Base-by-base conservation (phyloP, 2,113 vertebrate genomes). In the Gambusia holbrooki region DNA sequence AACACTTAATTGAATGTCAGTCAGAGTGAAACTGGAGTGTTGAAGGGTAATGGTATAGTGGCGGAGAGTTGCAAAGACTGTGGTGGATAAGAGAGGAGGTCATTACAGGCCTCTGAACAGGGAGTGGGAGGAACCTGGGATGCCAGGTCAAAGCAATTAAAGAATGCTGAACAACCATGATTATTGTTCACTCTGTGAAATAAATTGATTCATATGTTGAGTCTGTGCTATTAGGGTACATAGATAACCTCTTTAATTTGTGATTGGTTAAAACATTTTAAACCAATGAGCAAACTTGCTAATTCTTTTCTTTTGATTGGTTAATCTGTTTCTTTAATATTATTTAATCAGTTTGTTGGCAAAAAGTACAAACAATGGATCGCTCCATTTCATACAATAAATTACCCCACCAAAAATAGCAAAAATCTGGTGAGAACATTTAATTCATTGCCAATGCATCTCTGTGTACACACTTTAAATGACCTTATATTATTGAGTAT, bases 1-100 rank as follows among this genome's bases (percentile, higher is more conserved):
- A 58, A 68, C 81, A 62, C 73, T 79, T 81, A 85, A 85, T 84
- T 84, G 72, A 79, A 88, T 79, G 77, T 81, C 87, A 85, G 74
- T 87, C 79, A 81, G 61, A 85, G 54, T 45, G 70, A 72, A 71
- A 51, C 15, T 12, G 71, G 63, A 19, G 63, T 74, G 68, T 74
- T 71, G 32, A 68, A 77, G 33, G 48, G 64, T 73, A 73, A 65
- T 65, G n/a, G 51, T 65, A 15, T 9, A 29, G 33, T 37, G 27
- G 30, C 58, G 40, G 62, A 60, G 51, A 69, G 64, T 60, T 42
- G 15, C 14, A 14, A 19, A 27, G 35, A 29, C 28, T 27, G 35
- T 37, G 35, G 25, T 9, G 8, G 29, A 11, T 29, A 30, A 62
- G 69, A 69, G 42, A 27, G 32, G 28, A n/a, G 77, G 73, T 71